These are phyloP conservation scores for Plebejus argus DNA, from an alignment of 2,888 invertebrate species.

Conservation along the genomic window DNA sequence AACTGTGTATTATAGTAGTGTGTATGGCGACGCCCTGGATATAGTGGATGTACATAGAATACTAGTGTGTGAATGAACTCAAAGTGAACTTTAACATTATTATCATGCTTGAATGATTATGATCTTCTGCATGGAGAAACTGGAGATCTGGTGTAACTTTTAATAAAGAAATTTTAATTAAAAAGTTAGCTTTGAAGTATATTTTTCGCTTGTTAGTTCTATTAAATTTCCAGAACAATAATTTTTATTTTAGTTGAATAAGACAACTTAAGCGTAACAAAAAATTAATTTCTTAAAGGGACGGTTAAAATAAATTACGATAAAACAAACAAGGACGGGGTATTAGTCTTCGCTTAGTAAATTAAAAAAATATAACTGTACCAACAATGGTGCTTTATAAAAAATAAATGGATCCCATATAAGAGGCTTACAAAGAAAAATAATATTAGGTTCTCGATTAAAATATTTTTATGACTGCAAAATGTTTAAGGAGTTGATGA, in stretches of 20 bases:
- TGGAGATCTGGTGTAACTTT: neutral
- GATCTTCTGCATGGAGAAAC: too few relatives aligned
- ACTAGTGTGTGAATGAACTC: neutral
- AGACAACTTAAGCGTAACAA: neutral
- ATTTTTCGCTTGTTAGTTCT: neutral
- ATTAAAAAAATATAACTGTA: slow-evolving; percentile 13
- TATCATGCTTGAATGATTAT: neutral
- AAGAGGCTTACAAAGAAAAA: slow-evolving; percentile 26
- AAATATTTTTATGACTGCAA: neutral
- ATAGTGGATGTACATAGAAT: too few relatives aligned
- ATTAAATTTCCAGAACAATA: neutral
- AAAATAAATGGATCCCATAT: slow-evolving; percentile 20
- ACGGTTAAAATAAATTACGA: neutral
- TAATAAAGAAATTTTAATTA: neutral
- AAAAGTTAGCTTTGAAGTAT: neutral
- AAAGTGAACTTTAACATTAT: neutral
- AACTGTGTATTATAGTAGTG: slow-evolving; percentile 66
- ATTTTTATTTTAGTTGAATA: neutral
- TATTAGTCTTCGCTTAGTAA: slow-evolving; percentile 8
- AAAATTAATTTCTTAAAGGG: slow-evolving; percentile 8
- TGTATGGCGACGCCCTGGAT: too few relatives aligned
- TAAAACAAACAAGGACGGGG: neutral
- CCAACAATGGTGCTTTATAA: neutral
- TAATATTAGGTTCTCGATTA: slow-evolving; percentile 2
- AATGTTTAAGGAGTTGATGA: neutral